These are phyloP conservation scores for Actenoides hombroni DNA, from an alignment of 2,113 vertebrate genomes.

Conservation along the genomic window DNA sequence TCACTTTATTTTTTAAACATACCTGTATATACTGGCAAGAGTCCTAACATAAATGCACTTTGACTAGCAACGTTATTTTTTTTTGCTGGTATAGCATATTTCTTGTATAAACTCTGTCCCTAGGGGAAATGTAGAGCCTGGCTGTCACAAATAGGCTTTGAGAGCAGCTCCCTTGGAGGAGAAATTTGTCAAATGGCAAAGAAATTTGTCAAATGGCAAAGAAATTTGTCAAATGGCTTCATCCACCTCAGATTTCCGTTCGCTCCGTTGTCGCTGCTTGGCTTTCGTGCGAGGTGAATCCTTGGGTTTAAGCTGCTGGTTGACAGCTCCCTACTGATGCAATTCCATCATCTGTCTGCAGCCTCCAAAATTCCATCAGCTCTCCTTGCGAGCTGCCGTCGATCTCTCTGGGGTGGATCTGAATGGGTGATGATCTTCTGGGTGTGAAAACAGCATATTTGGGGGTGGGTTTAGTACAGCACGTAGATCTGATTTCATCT, in stretches of 20 bases:
- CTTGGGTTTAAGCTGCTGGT: not conserved
- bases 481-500: too few relatives aligned
- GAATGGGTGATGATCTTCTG: not conserved
- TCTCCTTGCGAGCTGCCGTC: too few relatives aligned
- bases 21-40: not conserved
- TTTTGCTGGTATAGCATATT: not conserved
- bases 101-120: not conserved
- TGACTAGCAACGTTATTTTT: not conserved
- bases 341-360: too few relatives aligned
- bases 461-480: not conserved
- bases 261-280: not conserved
- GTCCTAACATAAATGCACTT: not conserved
- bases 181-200: not conserved
- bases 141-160: not conserved
- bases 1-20: not conserved
- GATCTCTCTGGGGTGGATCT: not conserved
- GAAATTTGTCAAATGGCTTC: not conserved
- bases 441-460: rapidly evolving
- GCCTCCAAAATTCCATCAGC: rapidly evolving
- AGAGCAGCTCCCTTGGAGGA: not conserved
- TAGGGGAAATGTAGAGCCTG: not conserved
- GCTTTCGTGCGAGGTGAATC: not conserved
- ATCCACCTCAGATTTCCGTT: not conserved
- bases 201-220: not conserved
- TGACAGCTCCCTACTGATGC: too few relatives aligned